Percentiles rank a stretch among this genome's conserved stretches.
Conservation (phyloP, 2,888 invertebrate species). For the Sminthurides aquaticus region DNA sequence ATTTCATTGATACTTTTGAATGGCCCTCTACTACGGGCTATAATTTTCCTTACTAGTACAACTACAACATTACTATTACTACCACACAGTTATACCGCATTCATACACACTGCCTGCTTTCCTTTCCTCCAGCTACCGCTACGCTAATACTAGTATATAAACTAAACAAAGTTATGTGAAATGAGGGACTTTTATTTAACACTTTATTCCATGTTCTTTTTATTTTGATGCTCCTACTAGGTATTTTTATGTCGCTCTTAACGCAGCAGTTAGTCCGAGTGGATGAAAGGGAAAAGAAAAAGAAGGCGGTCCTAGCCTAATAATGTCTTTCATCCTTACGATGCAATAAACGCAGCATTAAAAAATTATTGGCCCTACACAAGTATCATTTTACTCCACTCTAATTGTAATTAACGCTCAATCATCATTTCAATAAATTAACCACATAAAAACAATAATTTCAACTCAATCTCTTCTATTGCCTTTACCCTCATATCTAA, state of each 20-base stretch:
- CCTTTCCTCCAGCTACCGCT: too few relatives aligned
- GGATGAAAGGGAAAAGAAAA: background rate
- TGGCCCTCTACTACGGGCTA: too few relatives aligned
- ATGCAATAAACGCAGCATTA: constrained; percentile 22
- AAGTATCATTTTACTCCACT: constrained; percentile 17
- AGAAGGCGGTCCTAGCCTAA: background rate
- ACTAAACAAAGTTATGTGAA: background rate
- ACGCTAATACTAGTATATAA: background rate
- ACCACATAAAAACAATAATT: constrained; percentile 19
- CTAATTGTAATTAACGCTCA: constrained; percentile 21
- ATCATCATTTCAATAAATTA: constrained; percentile 18
- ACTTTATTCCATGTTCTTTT: constrained; percentile 2
- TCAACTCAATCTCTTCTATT: too few relatives aligned
- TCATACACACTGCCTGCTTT: too few relatives aligned
- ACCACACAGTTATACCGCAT: background rate
- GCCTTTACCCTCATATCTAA: too few relatives aligned
- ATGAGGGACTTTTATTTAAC: background rate
- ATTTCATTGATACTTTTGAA: too few relatives aligned
- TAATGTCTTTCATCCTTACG: constrained; percentile 4
- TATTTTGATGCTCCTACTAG: constrained; percentile 7
- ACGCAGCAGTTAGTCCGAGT: background rate
- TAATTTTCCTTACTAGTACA: background rate
- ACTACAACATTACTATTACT: background rate
- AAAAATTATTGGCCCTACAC: constrained; percentile 18
- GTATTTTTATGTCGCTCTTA: constrained; percentile 7